These are phyloP conservation scores for Drosophila siamana DNA, from an alignment of 2,888 invertebrate genomes.

Conservation along the genomic window DNA sequence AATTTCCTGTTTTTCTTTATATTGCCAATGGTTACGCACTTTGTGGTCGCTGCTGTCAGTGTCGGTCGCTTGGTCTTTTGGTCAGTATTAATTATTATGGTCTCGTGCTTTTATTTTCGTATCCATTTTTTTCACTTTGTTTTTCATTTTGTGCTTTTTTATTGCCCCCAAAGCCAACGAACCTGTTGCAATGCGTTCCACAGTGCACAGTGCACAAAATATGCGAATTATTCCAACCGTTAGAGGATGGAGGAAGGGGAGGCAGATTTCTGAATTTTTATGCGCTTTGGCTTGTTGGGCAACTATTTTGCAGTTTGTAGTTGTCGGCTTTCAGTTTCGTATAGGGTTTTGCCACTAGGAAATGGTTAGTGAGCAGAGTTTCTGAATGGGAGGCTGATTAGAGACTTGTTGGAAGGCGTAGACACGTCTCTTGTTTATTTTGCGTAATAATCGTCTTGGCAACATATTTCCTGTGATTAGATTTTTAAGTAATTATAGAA, in stretches of 20 bases:
- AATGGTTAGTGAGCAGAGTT: conserved; percentile 6
- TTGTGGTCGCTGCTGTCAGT: conserved; percentile 31
- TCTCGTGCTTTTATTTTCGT: conserved; percentile 39
- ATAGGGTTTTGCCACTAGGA: conserved; percentile 15
- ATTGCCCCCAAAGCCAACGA: conserved; percentile 34
- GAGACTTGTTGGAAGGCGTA: conserved; percentile 10
- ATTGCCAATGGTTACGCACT: conserved; percentile 65
- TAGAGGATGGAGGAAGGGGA: background rate
- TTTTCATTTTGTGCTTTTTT: conserved; percentile 31
- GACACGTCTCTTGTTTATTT: background rate
- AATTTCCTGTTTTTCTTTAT: conserved; percentile 69
- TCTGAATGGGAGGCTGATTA: conserved; percentile 10
- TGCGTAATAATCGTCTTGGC: background rate
- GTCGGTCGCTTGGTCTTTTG: conserved; percentile 47
- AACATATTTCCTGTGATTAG: background rate
- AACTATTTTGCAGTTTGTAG: conserved; percentile 31
- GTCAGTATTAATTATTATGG: conserved; percentile 68
- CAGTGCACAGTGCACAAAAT: conserved; percentile 30
- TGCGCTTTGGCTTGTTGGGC: conserved; percentile 15
- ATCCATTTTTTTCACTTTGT: conserved; percentile 10
- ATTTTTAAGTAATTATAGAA: background rate
- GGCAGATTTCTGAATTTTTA: conserved; percentile 19
- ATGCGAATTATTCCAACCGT: conserved; percentile 20
- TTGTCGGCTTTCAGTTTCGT: conserved; percentile 15
- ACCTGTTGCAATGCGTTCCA: conserved; percentile 71